Percentiles rank a stretch among this genome's conserved stretches.
phyloP scores from a whole-genome alignment of 2,888 invertebrate genomes.

The Acronicta aceris region DNA sequence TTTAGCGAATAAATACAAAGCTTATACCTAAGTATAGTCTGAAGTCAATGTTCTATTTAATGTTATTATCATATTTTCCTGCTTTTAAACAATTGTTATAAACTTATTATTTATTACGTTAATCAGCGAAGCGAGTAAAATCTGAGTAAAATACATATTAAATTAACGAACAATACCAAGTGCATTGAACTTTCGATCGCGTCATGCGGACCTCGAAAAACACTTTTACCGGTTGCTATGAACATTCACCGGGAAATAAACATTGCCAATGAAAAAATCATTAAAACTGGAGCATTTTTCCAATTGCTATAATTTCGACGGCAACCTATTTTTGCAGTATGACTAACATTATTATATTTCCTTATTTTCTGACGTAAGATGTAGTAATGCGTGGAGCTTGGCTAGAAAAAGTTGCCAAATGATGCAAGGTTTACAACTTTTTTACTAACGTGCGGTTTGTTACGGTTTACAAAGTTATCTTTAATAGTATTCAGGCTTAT shows the following conservation, averaged over 20 bases:
- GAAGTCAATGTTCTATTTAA: too few relatives aligned
- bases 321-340: slow-evolving; percentile 45
- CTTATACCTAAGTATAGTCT: too few relatives aligned
- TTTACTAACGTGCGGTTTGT: slow-evolving; percentile 3
- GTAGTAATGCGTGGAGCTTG: slow-evolving; percentile 21
- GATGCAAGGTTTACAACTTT: slow-evolving; percentile 26
- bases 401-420: slow-evolving; percentile 28
- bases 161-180: slow-evolving; percentile 38
- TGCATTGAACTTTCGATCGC: slow-evolving; percentile 37
- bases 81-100: not conserved
- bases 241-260: slow-evolving; percentile 59
- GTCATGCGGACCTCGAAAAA: slow-evolving; percentile 47
- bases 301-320: slow-evolving; percentile 25
- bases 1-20: too few relatives aligned
- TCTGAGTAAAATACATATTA: slow-evolving; percentile 10
- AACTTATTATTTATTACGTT: not conserved
- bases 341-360: slow-evolving; percentile 40
- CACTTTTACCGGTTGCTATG: slow-evolving; percentile 41
- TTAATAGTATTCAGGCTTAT: not conserved
- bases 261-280: slow-evolving; percentile 48
- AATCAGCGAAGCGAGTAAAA: slow-evolving; percentile 2
- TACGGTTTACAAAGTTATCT: not conserved
- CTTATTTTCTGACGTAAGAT: slow-evolving; percentile 39
- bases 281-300: slow-evolving; percentile 55
- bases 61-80: too few relatives aligned